Evolutionary conservation across 2,888 invertebrate species (phyloP).

Genomic region (Graphium colonna): DNA sequence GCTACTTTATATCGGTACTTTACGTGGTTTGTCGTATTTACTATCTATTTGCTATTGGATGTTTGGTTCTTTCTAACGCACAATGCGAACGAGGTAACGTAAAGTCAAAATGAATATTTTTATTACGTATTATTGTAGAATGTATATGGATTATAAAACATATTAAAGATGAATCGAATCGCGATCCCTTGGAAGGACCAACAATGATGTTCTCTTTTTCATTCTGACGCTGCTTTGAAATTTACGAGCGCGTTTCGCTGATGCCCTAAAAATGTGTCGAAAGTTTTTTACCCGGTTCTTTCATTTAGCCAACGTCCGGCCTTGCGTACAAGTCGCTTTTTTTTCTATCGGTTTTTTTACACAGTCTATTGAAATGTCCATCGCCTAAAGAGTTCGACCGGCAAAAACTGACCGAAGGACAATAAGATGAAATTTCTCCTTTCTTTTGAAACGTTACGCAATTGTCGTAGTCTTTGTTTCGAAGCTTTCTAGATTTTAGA

Average conservation of each 20-base stretch:
- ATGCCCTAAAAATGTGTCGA: constrained; percentile 80
- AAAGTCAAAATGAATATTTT: no score
- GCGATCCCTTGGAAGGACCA: constrained; percentile 29
- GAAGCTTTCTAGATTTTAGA: constrained; percentile 11
- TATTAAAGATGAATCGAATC: constrained; percentile 30
- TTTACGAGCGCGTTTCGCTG: constrained; percentile 73
- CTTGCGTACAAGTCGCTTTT: constrained; percentile 62
- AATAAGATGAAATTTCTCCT: constrained; percentile 56
- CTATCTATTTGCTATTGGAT: no score
- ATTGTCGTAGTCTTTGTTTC: constrained; percentile 15
- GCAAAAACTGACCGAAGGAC: constrained; percentile 58
- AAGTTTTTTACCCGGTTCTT: constrained; percentile 76
- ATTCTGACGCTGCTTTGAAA: constrained; percentile 76
- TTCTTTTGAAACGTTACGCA: constrained; percentile 38
- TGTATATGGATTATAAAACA: constrained; percentile 38
- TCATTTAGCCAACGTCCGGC: constrained; percentile 73
- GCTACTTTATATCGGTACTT: no score
- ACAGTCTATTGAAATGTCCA: constrained; percentile 71
- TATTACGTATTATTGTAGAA: no score
- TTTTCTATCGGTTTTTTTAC: constrained; percentile 74
- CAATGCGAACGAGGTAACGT: no score
- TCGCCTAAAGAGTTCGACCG: constrained; percentile 59
- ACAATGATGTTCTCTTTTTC: constrained; percentile 77
- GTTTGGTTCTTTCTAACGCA: no score
- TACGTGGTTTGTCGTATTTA: no score